Percentiles rank a stretch among this genome's conserved stretches.
phyloP scores from a whole-genome alignment of 2,888 invertebrate species.

The Lomographa bimaculata region DNA sequence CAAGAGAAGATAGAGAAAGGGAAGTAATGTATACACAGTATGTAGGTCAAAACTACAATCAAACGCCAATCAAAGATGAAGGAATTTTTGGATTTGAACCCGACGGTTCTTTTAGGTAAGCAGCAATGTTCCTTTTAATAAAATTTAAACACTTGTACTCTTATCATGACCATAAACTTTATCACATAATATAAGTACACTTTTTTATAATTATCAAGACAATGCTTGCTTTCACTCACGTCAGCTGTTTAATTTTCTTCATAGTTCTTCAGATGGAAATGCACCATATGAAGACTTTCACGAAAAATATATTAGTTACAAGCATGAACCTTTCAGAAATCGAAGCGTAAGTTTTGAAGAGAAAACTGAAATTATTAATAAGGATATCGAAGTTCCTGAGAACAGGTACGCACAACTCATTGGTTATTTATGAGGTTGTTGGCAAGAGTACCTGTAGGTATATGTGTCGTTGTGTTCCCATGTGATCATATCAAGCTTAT shows the following conservation, averaged over 20 bases:
- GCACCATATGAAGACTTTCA: slow-evolving; percentile 90
- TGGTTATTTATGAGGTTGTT: slow-evolving; percentile 23
- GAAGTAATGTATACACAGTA: slow-evolving; percentile 74
- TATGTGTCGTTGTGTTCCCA: neutral
- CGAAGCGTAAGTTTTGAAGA: slow-evolving; percentile 89
- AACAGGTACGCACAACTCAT: slow-evolving; percentile 62
- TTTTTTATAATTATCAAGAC: too few species aligned
- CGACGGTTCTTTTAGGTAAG: slow-evolving; percentile 78
- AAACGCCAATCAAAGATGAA: slow-evolving; percentile 84
- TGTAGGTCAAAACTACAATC: slow-evolving; percentile 75
- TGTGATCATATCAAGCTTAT: slow-evolving; percentile 6
- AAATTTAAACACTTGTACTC: too few species aligned
- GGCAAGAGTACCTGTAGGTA: slow-evolving; percentile 11
- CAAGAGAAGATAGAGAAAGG: slow-evolving; percentile 71
- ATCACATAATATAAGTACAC: too few species aligned
- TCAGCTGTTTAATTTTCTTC: slow-evolving; percentile 70
- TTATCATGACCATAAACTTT: too few species aligned
- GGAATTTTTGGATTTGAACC: slow-evolving; percentile 82
- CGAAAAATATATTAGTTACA: slow-evolving; percentile 89
- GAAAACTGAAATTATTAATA: slow-evolving; percentile 65
- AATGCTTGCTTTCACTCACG: too few species aligned
- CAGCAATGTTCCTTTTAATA: too few species aligned
- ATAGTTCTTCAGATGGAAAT: slow-evolving; percentile 83
- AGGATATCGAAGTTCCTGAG: slow-evolving; percentile 56
- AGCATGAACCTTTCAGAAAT: slow-evolving; percentile 89